Evolutionary conservation across 53 echinoderm and acorn worm species (phyloP).

Genomic region (Luidia sarsii): DNA sequence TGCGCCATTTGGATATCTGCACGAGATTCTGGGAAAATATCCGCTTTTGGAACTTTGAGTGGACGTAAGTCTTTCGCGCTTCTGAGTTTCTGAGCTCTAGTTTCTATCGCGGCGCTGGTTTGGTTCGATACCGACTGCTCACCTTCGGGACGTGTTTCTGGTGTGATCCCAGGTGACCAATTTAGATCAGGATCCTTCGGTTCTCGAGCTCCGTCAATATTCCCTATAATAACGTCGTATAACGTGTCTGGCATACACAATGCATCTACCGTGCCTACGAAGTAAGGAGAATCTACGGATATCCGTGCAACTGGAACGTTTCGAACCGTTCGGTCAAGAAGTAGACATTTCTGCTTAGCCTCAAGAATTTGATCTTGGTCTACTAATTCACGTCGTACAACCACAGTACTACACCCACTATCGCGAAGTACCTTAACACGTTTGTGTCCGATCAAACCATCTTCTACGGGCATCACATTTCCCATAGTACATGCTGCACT

Average conservation of each 20-base stretch:
- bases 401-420: conserved; percentile 39
- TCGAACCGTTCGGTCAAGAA: conserved; percentile 43
- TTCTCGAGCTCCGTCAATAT: not conserved
- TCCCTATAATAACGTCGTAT: not conserved
- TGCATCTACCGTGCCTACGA: conserved; percentile 14
- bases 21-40: conserved; percentile 13
- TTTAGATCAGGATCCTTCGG: conserved; percentile 17
- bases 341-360: conserved; percentile 11
- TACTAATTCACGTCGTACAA: conserved; percentile 2
- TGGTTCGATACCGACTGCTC: not conserved
- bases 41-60: conserved; percentile 25
- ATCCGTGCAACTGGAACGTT: conserved; percentile 44
- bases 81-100: conserved; percentile 7
- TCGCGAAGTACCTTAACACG: conserved; percentile 14
- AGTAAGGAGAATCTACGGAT: conserved; percentile 15
- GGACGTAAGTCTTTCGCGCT: not conserved
- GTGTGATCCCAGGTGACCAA: not conserved
- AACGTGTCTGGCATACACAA: conserved; percentile 29
- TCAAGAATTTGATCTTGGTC: not conserved
- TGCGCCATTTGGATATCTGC: conserved; percentile 7
- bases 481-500: conserved; percentile 17
- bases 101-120: conserved; percentile 8
- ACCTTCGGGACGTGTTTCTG: not conserved
- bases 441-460: conserved; percentile 10
- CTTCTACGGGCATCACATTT: not conserved